Evolutionary conservation across 2,113 vertebrate species (phyloP).

Genomic region (Brachypodius melanocephalos): DNA sequence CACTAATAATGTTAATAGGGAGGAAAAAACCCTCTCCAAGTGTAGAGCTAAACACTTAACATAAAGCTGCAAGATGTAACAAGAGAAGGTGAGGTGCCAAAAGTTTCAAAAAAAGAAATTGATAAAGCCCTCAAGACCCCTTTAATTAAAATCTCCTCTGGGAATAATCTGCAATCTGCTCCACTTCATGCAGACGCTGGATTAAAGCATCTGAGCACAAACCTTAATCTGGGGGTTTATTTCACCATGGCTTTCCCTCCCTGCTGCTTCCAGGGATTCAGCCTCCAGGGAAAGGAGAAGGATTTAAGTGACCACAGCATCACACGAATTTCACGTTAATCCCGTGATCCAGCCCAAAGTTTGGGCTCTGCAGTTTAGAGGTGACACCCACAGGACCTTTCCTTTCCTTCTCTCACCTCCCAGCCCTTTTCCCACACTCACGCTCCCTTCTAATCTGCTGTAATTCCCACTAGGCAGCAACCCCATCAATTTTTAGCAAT

Average conservation of each 20-base stretch:
- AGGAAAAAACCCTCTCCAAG: not conserved
- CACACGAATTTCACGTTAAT: not conserved
- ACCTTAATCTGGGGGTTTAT: not conserved
- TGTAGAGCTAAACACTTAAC: not conserved
- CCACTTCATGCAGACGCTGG: fast-evolving
- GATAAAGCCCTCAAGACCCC: not conserved
- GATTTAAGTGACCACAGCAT: not conserved
- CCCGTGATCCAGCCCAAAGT: not conserved
- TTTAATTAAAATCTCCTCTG: not conserved
- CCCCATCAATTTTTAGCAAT: not conserved
- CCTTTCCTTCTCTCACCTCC: not conserved
- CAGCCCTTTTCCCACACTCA: not conserved
- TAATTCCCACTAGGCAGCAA: not conserved
- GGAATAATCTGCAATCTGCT: not conserved
- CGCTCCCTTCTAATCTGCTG: not conserved
- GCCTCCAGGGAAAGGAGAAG: not conserved
- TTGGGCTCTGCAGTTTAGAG: not conserved
- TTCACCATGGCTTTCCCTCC: not conserved
- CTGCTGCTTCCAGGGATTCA: not conserved
- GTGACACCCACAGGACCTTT: not conserved
- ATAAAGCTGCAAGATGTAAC: not conserved
- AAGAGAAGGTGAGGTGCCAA: not conserved
- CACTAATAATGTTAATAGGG: not conserved
- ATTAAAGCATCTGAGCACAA: not conserved
- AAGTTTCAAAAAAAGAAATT: not conserved